These are phyloP conservation scores for Rhynchophorus ferrugineus DNA, from an alignment of 1,140 invertebrate species.

Conservation along the genomic window DNA sequence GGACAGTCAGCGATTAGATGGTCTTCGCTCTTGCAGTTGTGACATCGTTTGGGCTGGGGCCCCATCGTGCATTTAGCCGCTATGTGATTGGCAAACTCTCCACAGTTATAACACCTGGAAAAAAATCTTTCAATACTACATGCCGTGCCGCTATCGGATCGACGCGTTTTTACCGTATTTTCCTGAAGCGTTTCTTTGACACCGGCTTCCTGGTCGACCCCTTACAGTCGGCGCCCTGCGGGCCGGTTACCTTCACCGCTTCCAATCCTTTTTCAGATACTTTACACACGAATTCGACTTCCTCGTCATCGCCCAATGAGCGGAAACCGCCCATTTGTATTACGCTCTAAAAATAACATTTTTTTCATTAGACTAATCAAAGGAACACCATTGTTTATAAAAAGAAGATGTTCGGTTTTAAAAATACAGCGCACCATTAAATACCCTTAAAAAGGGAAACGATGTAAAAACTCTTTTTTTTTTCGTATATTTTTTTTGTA, in stretches of 20 bases:
- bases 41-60: slow-evolving; percentile 81
- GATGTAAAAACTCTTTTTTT: too few species aligned
- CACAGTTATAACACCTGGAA: slow-evolving; percentile 83
- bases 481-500: too few species aligned
- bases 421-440: neutral
- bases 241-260: slow-evolving; percentile 73
- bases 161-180: slow-evolving; percentile 68
- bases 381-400: slow-evolving; percentile 1
- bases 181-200: slow-evolving; percentile 71
- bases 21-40: slow-evolving; percentile 76
- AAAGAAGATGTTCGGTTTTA: slow-evolving; percentile 1
- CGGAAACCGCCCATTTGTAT: slow-evolving; percentile 83
- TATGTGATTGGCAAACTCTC: slow-evolving; percentile 84
- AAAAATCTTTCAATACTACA: too few species aligned
- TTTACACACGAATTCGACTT: slow-evolving; percentile 79
- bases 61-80: slow-evolving; percentile 78
- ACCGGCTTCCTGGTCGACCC: slow-evolving; percentile 68
- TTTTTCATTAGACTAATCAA: neutral
- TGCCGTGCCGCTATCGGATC: too few species aligned
- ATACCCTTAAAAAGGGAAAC: too few species aligned
- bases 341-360: slow-evolving; percentile 58
- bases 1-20: slow-evolving; percentile 85
- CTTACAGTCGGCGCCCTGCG: slow-evolving; percentile 64
- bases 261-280: slow-evolving; percentile 76
- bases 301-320: slow-evolving; percentile 77